Evolutionary conservation across 2,797 vertebrate genomes (phyloP), one percentile per base, ranked within the genome.

Genomic region (Galago senegalensis): DNA sequence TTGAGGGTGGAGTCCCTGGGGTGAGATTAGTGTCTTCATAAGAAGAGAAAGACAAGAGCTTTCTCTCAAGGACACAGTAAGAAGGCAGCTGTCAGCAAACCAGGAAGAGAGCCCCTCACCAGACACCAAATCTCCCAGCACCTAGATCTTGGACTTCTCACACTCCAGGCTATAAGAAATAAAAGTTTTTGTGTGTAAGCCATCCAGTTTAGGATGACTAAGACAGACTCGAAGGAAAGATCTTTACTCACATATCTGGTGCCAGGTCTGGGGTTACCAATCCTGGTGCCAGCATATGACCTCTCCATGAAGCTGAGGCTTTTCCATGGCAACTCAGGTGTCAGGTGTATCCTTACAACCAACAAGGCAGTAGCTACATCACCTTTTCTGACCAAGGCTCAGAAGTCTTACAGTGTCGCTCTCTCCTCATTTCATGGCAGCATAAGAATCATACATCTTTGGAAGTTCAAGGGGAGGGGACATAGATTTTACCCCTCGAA

Each of bases 351-450:
- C 49, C 49, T 81, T 60, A 89, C 8, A 40, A 79, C 82, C 34
- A 70, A 20, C 37, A 34, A 69, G 20, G 11, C 17, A 81, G 18
- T n/a, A 61, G 29, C 56, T 81, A 27, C 11, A 27, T 20, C 56
- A 16, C 61, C 65, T 87, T 84, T 82, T 61, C 84, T 89, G 61
- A 72, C 84, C 46, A 60, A 43, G 27, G n/a, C 37, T 93, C 75
- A 27, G 60, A 91, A 80, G 69, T n/a, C 69, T 88, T n/a, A 31
- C 7, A 40, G 29, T 72, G 27, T 89, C 61, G 2, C 27, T 70
- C 46, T 69, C 27, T 56, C 46, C 34, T 61, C 61, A 88, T 79
- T 88, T 88, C 23, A 23, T 31, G 37, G 63, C n/a, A 67, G 82
- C 17, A 8, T n/a, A 31, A 76, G 34, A 81, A 29, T 86, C 69